Conservation (phyloP, 2,113 vertebrate species). For the Jaculus jaculus region DNA sequence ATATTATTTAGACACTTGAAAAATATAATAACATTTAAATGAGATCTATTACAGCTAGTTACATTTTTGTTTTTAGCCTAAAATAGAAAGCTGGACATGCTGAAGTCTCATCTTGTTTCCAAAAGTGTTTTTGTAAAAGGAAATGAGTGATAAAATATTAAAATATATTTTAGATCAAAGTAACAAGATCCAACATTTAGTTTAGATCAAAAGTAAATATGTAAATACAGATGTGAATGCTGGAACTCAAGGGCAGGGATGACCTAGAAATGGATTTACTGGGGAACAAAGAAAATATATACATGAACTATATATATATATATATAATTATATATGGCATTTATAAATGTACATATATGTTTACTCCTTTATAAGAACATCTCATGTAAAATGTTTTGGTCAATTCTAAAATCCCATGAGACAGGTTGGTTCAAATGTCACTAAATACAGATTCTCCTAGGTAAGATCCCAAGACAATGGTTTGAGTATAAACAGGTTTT, state of each 20-base stretch:
- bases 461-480: background rate
- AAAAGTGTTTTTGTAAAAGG: slow-evolving; percentile 20
- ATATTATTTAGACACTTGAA: background rate
- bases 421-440: background rate
- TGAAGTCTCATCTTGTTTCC: background rate
- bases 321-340: background rate
- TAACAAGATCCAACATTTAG: slow-evolving; percentile 2
- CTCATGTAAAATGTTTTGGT: background rate
- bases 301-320: background rate
- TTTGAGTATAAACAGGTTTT: background rate
- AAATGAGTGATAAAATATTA: slow-evolving; percentile 1
- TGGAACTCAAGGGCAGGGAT: background rate
- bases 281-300: background rate
- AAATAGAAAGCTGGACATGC: background rate
- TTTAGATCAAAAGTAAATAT: slow-evolving; percentile 1
- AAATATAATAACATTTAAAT: background rate
- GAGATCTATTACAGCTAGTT: background rate
- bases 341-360: background rate
- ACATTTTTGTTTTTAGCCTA: slow-evolving; percentile 2
- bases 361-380: background rate
- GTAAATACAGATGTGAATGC: background rate
- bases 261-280: slow-evolving; percentile 33
- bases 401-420: background rate
- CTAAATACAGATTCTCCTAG: background rate
- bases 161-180: background rate